Evolutionary conservation across 1,140 invertebrate species (phyloP).

Genomic region (Schlechtendalia chinensis): DNA sequence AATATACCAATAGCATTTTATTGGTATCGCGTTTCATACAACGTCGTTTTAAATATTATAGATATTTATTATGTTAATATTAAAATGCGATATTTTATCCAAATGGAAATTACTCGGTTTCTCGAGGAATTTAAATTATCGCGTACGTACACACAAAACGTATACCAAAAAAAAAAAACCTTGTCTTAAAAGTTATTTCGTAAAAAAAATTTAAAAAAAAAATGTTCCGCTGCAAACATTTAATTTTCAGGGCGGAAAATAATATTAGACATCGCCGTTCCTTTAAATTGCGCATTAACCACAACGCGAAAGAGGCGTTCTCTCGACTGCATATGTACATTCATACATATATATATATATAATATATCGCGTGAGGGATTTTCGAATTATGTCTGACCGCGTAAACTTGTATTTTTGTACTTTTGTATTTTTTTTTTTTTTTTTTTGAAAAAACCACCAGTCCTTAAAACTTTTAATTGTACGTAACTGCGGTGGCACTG

Average conservation of each 20-base stretch:
- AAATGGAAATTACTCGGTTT: no score
- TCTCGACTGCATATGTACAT: no score
- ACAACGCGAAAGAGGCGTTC: slow-evolving; percentile 16
- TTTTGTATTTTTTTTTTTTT: no score
- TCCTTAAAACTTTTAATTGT: slow-evolving; percentile 40
- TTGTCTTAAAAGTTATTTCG: no score
- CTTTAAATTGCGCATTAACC: neutral
- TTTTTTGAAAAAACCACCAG: neutral
- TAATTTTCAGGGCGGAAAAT: neutral
- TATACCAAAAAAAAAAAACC: no score
- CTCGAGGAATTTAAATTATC: no score
- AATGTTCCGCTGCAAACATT: neutral
- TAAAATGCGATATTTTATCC: no score
- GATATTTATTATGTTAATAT: no score
- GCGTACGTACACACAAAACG: no score
- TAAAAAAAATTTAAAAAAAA: neutral
- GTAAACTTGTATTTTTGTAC: slow-evolving; percentile 1
- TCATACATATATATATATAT: no score
- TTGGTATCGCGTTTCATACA: no score
- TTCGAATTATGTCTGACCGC: slow-evolving; percentile 3
- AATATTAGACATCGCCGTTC: neutral
- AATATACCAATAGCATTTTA: no score
- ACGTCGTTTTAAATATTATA: neutral
- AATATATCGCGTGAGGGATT: neutral
- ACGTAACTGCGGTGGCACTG: neutral